These are phyloP conservation scores for Cerastis rubricosa DNA, from an alignment of 2,888 invertebrate genomes.

Conservation along the genomic window DNA sequence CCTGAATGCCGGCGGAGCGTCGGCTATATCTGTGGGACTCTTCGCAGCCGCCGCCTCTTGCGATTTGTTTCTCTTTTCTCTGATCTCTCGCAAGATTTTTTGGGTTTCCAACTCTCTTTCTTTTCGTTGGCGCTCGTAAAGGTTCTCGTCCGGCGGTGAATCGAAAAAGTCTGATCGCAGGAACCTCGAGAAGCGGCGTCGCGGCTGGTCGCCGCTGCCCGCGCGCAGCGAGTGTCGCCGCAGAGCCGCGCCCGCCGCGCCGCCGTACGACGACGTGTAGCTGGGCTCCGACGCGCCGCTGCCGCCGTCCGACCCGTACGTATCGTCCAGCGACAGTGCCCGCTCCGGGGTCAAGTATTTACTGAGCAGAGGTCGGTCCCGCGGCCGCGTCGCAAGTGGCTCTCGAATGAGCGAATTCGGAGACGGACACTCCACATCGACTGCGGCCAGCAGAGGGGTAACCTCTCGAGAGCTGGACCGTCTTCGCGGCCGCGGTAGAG, in stretches of 20 bases:
- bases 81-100: constrained; percentile 92
- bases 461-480: constrained; percentile 38
- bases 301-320: constrained; percentile 78
- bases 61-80: constrained; percentile 91
- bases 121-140: constrained; percentile 91
- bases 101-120: constrained; percentile 93
- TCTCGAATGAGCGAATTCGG: constrained; percentile 54
- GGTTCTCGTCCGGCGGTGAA: constrained; percentile 92
- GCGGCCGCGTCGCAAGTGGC: constrained; percentile 64
- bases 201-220: constrained; percentile 81
- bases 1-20: constrained; percentile 71
- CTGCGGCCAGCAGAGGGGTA: constrained; percentile 53
- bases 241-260: constrained; percentile 73
- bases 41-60: constrained; percentile 77
- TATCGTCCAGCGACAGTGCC: constrained; percentile 79
- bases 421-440: constrained; percentile 58
- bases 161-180: constrained; percentile 95
- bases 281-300: constrained; percentile 79
- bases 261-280: constrained; percentile 41
- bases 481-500: constrained; percentile 41
- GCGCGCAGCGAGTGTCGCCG: constrained; percentile 81
- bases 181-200: constrained; percentile 92
- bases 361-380: constrained; percentile 90
- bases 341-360: constrained; percentile 90
- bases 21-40: constrained; percentile 74